phyloP scores from a whole-genome alignment of 2,797 vertebrate species.

The Channallabes apus region DNA sequence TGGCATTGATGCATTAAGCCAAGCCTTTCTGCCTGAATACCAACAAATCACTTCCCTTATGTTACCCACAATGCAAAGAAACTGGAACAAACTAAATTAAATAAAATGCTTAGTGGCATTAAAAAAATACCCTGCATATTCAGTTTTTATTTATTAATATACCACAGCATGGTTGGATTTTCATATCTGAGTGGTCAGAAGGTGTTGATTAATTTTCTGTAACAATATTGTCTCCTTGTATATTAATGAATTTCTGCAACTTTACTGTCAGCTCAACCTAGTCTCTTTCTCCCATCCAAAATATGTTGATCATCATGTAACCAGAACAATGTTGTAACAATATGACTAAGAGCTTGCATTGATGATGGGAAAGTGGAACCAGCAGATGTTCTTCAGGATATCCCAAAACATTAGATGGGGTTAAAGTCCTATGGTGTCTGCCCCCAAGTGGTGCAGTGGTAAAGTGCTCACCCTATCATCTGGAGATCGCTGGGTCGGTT shows the following conservation, averaged over 20 bases:
- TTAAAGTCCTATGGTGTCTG: too few species aligned
- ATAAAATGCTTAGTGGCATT: background rate
- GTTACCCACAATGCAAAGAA: background rate
- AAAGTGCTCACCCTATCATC: too few species aligned
- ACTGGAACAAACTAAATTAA: background rate
- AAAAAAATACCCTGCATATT: background rate
- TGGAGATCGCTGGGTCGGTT: too few species aligned
- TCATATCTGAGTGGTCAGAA: too few species aligned
- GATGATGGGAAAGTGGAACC: too few species aligned
- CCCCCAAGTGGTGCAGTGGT: too few species aligned
- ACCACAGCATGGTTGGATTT: background rate
- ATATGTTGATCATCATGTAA: too few species aligned
- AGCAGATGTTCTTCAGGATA: too few species aligned
- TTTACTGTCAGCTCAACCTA: background rate
- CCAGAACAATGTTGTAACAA: too few species aligned
- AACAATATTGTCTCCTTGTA: background rate
- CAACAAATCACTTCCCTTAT: conserved; percentile 19
- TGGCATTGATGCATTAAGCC: conserved; percentile 7
- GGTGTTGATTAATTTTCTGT: background rate
- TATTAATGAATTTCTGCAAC: background rate
- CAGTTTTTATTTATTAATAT: background rate
- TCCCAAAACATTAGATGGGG: too few species aligned
- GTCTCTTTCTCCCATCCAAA: too few species aligned
- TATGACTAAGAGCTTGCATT: too few species aligned
- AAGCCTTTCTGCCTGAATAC: background rate